Evolutionary conservation across 2,113 vertebrate genomes (phyloP).

Genomic region (Brienomyrus longianalis): DNA sequence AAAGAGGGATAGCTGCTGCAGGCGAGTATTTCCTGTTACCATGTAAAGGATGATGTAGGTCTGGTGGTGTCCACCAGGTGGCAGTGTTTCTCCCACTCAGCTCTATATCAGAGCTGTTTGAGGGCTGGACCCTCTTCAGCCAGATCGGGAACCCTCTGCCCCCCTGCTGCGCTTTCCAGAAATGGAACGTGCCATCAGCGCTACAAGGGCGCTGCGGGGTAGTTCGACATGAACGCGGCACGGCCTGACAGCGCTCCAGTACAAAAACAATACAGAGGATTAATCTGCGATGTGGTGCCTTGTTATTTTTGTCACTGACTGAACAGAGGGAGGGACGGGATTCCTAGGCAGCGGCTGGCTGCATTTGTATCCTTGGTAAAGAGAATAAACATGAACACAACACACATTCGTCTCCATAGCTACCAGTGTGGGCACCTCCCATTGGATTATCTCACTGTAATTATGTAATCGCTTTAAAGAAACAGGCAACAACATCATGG

Average conservation of each 20-base stretch:
- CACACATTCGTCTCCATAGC: not conserved
- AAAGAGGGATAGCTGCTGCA: not conserved
- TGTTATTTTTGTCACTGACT: not conserved
- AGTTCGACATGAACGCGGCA: not conserved
- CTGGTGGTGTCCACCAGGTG: constrained; percentile 10
- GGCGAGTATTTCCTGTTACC: constrained; percentile 18
- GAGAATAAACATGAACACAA: not conserved
- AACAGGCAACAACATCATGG: not conserved
- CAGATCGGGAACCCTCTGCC: not conserved
- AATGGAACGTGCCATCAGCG: not conserved
- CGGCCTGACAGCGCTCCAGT: not conserved
- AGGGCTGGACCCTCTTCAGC: not conserved
- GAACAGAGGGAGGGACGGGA: not conserved
- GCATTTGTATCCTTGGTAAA: not conserved
- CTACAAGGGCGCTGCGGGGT: not conserved
- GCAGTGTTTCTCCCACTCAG: not conserved
- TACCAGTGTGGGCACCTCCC: not conserved
- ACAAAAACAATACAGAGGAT: not conserved
- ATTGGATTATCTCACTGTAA: not conserved
- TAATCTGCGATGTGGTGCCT: not conserved
- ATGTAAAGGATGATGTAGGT: constrained; percentile 22
- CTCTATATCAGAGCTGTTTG: not conserved
- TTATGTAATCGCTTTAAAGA: not conserved
- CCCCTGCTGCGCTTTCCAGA: not conserved
- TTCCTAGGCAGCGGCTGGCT: not conserved